Conservation (phyloP, 2,797 vertebrate genomes). For the Spinus olivaceus region DNA sequence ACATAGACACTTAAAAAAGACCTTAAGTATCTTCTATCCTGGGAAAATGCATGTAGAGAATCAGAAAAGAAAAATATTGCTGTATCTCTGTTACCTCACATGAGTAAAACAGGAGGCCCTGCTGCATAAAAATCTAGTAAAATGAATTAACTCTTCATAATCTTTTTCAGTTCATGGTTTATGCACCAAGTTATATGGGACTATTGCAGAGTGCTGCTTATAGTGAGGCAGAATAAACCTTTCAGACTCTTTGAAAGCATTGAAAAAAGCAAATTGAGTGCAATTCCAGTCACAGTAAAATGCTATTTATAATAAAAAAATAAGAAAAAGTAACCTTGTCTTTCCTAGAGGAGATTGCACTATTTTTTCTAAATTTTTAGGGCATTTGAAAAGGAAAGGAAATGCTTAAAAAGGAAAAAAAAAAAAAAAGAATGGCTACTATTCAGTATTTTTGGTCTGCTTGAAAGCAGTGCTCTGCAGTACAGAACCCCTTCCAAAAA, state of each 20-base stretch:
- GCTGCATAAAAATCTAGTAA: neutral
- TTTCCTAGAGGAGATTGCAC: neutral
- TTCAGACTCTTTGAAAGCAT: neutral
- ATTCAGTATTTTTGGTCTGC: slow-evolving; percentile 27
- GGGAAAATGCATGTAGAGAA: neutral
- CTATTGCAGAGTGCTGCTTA: neutral
- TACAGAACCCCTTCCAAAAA: slow-evolving; percentile 14
- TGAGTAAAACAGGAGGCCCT: neutral
- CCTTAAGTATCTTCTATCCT: neutral
- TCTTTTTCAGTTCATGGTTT: slow-evolving; percentile 15
- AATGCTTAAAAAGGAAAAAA: neutral
- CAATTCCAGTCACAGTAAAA: slow-evolving; percentile 1
- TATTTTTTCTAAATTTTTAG: neutral
- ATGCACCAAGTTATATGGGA: neutral
- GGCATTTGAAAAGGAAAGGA: slow-evolving; percentile 11
- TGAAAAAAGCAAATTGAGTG: slow-evolving; percentile 17
- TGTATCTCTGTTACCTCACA: neutral
- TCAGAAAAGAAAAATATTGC: neutral
- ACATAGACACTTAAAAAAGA: neutral
- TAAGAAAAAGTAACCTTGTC: neutral
- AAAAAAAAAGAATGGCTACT: neutral
- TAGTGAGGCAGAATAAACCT: slow-evolving; percentile 17
- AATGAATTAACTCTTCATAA: slow-evolving; percentile 47
- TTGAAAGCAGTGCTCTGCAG: slow-evolving; percentile 32
- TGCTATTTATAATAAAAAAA: neutral